A percentile compares a stretch with the other conserved stretches of the same genome.
phyloP scores from a whole-genome alignment of 2,888 invertebrate genomes.

The Ectemnius lituratus region DNA sequence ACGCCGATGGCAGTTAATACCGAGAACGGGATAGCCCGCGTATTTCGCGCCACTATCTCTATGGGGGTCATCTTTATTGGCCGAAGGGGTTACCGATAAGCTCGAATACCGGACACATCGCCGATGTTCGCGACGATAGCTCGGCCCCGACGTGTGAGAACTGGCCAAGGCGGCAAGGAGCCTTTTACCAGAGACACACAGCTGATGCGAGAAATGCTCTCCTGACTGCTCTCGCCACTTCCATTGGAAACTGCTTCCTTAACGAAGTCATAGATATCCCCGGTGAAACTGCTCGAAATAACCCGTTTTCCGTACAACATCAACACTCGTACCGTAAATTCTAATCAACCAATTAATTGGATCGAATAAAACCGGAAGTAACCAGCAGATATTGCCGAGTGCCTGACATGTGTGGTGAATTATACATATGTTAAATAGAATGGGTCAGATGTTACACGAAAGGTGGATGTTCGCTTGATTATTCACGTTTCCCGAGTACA shows the following conservation, averaged over 20 bases:
- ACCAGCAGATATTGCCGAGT: no score
- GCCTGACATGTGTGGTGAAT: no score
- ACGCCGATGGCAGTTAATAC: slow-evolving; percentile 67
- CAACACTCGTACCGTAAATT: no score
- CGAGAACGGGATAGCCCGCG: slow-evolving; percentile 61
- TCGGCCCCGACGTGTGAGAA: slow-evolving; percentile 29
- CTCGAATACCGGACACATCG: slow-evolving; percentile 66
- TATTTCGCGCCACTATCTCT: slow-evolving; percentile 69
- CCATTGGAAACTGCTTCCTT: no score
- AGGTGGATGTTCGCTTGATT: background rate
- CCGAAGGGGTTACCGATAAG: slow-evolving; percentile 68
- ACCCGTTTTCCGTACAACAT: no score
- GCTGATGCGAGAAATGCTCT: background rate
- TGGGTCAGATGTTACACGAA: background rate
- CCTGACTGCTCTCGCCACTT: background rate
- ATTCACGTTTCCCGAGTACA: background rate
- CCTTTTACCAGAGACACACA: background rate
- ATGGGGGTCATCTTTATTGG: slow-evolving; percentile 70
- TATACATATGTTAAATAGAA: background rate
- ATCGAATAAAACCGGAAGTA: no score
- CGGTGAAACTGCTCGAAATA: no score
- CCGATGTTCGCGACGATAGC: slow-evolving; percentile 64
- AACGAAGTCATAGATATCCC: no score
- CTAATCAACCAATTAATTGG: no score
- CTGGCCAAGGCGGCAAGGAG: slow-evolving; percentile 9